Evolutionary conservation across 2,888 invertebrate species (phyloP), one percentile per base, ranked within the genome.

Genomic region (Diploptera punctata): DNA sequence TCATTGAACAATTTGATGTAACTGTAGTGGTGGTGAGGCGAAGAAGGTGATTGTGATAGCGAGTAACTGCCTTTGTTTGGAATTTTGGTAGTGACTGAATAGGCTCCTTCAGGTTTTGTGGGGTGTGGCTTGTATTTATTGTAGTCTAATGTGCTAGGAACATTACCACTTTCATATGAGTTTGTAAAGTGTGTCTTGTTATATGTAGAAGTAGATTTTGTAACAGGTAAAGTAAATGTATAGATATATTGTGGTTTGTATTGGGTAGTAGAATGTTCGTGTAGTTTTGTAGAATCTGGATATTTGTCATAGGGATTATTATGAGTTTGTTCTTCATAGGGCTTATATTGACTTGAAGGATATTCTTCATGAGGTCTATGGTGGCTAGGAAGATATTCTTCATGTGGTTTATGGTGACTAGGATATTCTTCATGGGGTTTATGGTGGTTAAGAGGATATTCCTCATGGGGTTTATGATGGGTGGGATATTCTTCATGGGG

Each of bases 1-100:
- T 70, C 70, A 62, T 70, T 70, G 65, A 62, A 70, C 7, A 52
- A n/a, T 24, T 52, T 52, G 16, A 70, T 70, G 43, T 49, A 62
- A 33, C 44, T 49, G 26, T 52, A 70, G 16, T 57, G 31, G n/a
- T 57, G 26, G 16, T 18, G 16, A 7, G 9, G 19, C 3, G 62
- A 33, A 16, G 43, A 38, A 21, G 65, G 62, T 21, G 10, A 33
- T 5, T 49, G 24, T 9, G 10, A 19, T 26, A 29, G 31, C n/a
- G 68, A 33, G 13, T 68, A 33, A 9, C n/a, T 65, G 29, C 13
- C 65, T 21, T 44, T 38, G 9, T 65, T 3, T 43, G 38, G 65
- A 43, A 43, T 33, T 1, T 26, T 33, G 19, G 65, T 43, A 5
- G 21, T 7, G 16, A 13, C 4, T 38, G 43, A 13, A 29, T 57